Percentiles rank a stretch among this genome's conserved stretches.
Evolutionary conservation across 1,140 invertebrate species (phyloP).

Genomic region (Drosophila subpulchrella): DNA sequence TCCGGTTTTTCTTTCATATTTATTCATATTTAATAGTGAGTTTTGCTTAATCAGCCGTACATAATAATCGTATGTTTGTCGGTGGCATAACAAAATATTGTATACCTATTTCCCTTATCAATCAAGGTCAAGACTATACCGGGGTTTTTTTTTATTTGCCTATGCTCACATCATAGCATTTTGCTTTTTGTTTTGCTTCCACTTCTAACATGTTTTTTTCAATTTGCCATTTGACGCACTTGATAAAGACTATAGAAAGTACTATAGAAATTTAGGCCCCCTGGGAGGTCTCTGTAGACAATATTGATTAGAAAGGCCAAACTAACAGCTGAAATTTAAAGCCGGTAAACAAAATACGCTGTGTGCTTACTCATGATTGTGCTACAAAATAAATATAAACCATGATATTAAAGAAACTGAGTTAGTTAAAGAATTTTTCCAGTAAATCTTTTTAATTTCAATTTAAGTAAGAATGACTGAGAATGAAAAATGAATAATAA

Average conservation of each 20-base stretch:
- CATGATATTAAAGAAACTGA: not conserved
- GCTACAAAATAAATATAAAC: not conserved
- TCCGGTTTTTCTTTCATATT: constrained; percentile 12
- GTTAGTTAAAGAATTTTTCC: not conserved
- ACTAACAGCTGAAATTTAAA: constrained; percentile 8
- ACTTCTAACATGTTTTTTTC: constrained; percentile 22
- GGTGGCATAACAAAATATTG: constrained; percentile 17
- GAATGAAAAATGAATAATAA: not conserved
- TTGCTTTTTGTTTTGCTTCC: constrained; percentile 38
- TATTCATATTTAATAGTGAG: not conserved
- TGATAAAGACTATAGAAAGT: too few relatives aligned
- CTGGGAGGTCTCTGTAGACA: constrained; percentile 21
- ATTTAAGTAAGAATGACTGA: not conserved
- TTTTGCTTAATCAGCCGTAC: not conserved
- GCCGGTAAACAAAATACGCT: not conserved
- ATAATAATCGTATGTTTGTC: constrained; percentile 39
- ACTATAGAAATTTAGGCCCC: not conserved
- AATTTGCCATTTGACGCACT: constrained; percentile 41
- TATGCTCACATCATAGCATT: constrained; percentile 15
- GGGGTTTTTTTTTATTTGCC: constrained; percentile 4
- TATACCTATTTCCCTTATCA: constrained; percentile 49
- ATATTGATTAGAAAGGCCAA: constrained; percentile 23
- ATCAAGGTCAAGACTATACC: constrained; percentile 55
- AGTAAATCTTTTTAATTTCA: not conserved
- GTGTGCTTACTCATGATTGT: constrained; percentile 11